phyloP scores from a whole-genome alignment of 2,113 vertebrate species.

The Synchiropus splendidus region DNA sequence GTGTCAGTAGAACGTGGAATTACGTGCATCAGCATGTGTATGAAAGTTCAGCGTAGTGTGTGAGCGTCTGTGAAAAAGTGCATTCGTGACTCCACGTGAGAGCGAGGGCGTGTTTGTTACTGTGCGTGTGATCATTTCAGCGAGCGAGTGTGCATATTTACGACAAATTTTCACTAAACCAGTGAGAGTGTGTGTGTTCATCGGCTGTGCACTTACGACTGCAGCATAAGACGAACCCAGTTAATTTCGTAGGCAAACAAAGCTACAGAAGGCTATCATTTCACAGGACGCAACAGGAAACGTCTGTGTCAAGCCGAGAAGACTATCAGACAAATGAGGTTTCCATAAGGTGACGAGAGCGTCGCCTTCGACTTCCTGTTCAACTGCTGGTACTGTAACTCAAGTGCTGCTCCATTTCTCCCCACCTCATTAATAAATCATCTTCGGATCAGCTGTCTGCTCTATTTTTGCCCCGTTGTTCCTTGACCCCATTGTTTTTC shows the following conservation, averaged over 20 bases:
- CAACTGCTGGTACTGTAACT: slow-evolving; percentile 7
- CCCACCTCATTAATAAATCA: slow-evolving; percentile 20
- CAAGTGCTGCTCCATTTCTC: slow-evolving; percentile 3
- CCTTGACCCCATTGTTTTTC: slow-evolving; percentile 15
- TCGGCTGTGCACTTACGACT: background rate
- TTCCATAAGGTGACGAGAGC: slow-evolving; percentile 29
- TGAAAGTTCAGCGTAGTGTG: too few species aligned
- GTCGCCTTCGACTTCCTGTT: slow-evolving; percentile 34
- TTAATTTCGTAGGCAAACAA: slow-evolving; percentile 3
- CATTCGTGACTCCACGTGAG: too few species aligned
- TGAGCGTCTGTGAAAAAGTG: too few species aligned
- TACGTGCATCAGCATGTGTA: too few species aligned
- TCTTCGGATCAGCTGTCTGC: slow-evolving; percentile 14
- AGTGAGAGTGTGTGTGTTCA: background rate
- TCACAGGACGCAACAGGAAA: slow-evolving; percentile 42
- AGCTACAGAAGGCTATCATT: background rate
- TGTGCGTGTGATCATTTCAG: too few species aligned
- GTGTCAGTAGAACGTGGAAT: too few species aligned
- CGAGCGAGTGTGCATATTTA: too few species aligned
- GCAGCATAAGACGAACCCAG: too few species aligned
- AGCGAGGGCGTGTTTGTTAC: too few species aligned
- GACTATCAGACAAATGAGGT: slow-evolving; percentile 4
- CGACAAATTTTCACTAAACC: too few species aligned
- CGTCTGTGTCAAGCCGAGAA: too few species aligned
- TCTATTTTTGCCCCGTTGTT: slow-evolving; percentile 20